These are phyloP conservation scores for Thripadectes ignobilis DNA, from an alignment of 2,797 vertebrate species.

Conservation along the genomic window DNA sequence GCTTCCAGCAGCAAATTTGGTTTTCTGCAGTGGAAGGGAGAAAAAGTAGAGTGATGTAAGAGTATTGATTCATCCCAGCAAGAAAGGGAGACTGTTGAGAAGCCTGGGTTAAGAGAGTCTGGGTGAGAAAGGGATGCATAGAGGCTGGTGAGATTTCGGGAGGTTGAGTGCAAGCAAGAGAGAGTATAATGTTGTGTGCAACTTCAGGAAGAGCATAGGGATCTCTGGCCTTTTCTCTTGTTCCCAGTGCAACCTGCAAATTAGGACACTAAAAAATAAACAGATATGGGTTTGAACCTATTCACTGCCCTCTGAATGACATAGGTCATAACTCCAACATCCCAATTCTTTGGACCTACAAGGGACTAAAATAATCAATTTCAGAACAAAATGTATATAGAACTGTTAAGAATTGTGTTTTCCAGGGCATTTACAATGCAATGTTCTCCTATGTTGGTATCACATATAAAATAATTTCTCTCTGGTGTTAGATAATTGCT, in stretches of 20 bases:
- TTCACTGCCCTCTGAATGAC: not conserved
- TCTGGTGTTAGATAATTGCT: not conserved
- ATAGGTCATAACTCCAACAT: not conserved
- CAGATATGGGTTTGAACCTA: not conserved
- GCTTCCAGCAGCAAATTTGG: not conserved
- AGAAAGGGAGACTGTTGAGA: not conserved
- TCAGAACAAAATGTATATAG: not conserved
- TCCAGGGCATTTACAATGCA: not conserved
- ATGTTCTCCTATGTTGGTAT: not conserved
- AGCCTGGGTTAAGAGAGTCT: not conserved
- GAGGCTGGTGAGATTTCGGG: not conserved
- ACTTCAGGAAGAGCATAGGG: not conserved
- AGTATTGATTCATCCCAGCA: fast-evolving
- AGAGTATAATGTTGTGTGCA: not conserved
- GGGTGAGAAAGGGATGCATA: not conserved
- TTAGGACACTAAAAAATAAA: not conserved
- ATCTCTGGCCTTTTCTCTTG: not conserved
- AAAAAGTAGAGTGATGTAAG: not conserved
- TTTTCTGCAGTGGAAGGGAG: not conserved
- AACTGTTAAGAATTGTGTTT: not conserved
- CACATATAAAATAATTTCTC: not conserved
- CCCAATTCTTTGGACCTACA: not conserved
- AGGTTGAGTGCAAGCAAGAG: fast-evolving
- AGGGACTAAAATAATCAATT: not conserved
- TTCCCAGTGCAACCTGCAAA: not conserved